Conservation (phyloP, 2,797 vertebrate species). For the Manis crassicaudata region DNA sequence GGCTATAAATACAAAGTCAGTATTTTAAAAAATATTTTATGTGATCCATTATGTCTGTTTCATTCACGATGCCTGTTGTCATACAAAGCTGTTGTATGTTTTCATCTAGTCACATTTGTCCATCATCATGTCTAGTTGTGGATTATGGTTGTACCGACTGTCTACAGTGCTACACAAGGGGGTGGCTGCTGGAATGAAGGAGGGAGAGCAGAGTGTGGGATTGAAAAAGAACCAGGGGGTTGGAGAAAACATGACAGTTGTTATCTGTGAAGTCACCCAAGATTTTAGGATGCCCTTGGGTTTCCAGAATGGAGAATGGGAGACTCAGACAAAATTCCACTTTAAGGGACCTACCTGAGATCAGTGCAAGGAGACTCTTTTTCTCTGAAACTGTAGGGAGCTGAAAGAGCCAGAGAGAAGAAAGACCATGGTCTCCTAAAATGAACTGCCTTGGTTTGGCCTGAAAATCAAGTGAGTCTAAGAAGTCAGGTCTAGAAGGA, state of each 20-base stretch:
- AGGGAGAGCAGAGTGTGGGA: background rate
- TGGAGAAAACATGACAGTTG: background rate
- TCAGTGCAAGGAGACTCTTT: background rate
- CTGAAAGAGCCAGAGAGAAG: background rate
- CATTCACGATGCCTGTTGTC: background rate
- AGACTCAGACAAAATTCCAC: background rate
- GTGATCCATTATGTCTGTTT: background rate
- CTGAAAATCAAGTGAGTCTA: background rate
- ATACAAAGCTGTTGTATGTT: background rate
- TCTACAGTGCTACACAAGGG: background rate
- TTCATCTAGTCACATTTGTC: background rate
- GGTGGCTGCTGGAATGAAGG: background rate
- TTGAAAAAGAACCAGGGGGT: background rate
- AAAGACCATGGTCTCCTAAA: background rate
- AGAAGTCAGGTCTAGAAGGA: background rate
- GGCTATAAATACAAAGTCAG: background rate
- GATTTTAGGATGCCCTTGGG: background rate
- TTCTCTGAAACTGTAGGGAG: background rate
- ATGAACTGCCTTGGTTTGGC: background rate
- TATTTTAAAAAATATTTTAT: background rate
- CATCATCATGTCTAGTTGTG: background rate
- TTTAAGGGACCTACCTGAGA: background rate
- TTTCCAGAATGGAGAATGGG: background rate
- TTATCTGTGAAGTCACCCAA: background rate
- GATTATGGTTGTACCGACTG: background rate